Conservation (phyloP, 2,113 vertebrate genomes). For the Meles meles region DNA sequence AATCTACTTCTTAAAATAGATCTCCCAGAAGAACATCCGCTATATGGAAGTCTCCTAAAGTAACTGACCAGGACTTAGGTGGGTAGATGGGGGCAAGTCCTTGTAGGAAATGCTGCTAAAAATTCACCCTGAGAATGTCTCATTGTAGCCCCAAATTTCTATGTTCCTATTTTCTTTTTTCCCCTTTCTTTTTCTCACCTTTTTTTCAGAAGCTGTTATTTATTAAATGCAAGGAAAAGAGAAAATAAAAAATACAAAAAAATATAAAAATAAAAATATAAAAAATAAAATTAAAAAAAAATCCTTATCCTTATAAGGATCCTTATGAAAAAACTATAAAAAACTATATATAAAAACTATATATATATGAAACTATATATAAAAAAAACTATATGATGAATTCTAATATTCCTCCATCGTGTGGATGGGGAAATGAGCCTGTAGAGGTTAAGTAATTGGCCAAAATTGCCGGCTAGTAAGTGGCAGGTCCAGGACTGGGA, state of each 20-base stretch:
- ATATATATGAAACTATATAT: no score
- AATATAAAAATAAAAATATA: no score
- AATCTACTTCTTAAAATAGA: neutral
- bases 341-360: no score
- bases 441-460: neutral
- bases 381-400: neutral
- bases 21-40: neutral
- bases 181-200: neutral
- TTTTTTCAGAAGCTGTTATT: neutral
- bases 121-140: neutral
- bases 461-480: neutral
- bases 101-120: neutral
- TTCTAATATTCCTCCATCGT: neutral
- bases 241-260: neutral
- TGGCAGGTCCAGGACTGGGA: neutral
- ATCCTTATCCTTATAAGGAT: no score
- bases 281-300: no score
- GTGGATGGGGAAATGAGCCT: neutral
- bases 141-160: neutral
- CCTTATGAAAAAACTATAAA: neutral
- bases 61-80: neutral
- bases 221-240: neutral
- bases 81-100: neutral
- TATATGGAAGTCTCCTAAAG: neutral
- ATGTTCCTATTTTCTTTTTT: neutral